These are phyloP conservation scores for Neolamprologus longior DNA, from an alignment of 2,113 vertebrate genomes.

Conservation along the genomic window DNA sequence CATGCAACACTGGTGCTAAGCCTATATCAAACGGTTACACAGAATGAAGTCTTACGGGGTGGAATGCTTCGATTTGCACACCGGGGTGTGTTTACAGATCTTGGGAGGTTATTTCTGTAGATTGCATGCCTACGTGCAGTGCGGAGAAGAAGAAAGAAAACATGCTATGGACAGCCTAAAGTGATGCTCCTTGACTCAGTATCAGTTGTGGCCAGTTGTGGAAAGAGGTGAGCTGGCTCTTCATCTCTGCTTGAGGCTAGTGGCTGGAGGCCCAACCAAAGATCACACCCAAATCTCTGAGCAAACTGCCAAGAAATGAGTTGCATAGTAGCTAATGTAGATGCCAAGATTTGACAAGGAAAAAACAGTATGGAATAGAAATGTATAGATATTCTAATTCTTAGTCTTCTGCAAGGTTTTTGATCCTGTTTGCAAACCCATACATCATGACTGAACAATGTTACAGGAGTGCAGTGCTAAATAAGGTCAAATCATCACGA, in stretches of 20 bases:
- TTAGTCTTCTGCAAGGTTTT: background rate
- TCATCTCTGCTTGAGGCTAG: background rate
- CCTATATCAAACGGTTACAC: background rate
- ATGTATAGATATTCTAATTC: background rate
- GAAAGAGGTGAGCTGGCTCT: background rate
- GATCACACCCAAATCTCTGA: background rate
- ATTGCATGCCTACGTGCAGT: background rate
- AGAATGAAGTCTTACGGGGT: background rate
- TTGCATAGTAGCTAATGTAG: background rate
- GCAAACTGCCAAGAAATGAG: background rate
- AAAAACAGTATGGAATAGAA: background rate
- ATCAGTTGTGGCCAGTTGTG: background rate
- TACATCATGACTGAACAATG: background rate
- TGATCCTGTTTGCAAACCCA: background rate
- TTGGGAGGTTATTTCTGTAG: background rate
- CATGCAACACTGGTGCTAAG: background rate
- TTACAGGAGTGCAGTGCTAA: background rate
- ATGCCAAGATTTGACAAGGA: background rate
- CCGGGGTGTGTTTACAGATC: background rate
- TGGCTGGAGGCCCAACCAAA: background rate
- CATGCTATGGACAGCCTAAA: background rate
- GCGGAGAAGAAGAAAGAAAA: background rate
- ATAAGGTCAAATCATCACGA: background rate
- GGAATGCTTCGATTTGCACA: background rate
- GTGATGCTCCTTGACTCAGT: background rate